Base-by-base conservation (phyloP, 30 jellyfish, hydroid and myxozoan species). In the Clytia hemisphaerica region DNA sequence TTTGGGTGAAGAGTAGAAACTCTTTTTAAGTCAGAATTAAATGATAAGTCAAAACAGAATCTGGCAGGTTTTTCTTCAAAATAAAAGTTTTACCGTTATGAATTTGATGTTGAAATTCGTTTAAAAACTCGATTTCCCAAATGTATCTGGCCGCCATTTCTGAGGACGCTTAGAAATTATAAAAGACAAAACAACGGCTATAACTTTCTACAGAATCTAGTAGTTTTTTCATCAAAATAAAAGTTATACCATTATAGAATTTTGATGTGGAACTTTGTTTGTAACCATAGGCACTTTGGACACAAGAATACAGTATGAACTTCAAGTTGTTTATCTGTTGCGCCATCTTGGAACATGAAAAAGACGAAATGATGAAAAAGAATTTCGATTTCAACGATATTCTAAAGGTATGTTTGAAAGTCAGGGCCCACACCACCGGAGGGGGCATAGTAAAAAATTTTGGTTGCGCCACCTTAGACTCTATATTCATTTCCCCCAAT, bases 241-340 rank as follows among this genome's bases (percentile, higher is more conserved):
- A n/a, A n/a, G n/a, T n/a, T n/a, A 12, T 10, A 42, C n/a, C n/a
- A n/a, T 42, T 10, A 42, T 42, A 9, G 26, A 18, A 12, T 16
- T 4, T 58, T 3, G 54, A 4, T 58, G 58, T 24, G 22, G 30
- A 3, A 7, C 22, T 4, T 2, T 42, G 36, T 21, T 4, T 24
- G n/a, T n/a, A n/a, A n/a, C 59, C 64, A 0, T 18, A 84, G 95
- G 95, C 65, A 6, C 59, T 77, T 32, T 84, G 95, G 95, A 69
- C 85, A 0, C 95, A 84, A 37, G 27, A 55, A 15, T 45, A 53
- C 10, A 84, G 93, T 2, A 88, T 88, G 24, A 67, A 84, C 47
- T 84, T 84, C 69, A 84, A 84, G 66, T 75, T 84, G 74, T 84
- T 84, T 62, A 61, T 84, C 2, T 75, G 91, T 3, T 30, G 77